Evolutionary conservation across 30 jellyfish, hydroid and myxozoan genomes (phyloP).

Genomic region (Aurelia aurita): DNA sequence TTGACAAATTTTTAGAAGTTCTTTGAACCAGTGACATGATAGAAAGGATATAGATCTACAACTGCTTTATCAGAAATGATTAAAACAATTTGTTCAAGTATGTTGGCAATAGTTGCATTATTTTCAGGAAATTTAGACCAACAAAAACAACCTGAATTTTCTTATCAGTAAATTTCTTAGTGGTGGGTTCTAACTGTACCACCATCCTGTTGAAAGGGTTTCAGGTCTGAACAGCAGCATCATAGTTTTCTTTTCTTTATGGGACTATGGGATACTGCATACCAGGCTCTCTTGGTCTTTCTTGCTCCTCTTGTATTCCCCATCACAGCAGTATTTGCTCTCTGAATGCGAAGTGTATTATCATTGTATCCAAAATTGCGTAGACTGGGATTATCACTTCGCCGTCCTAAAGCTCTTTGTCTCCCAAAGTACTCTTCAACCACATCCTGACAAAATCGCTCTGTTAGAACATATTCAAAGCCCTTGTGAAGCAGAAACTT

Average conservation of each 20-base stretch:
- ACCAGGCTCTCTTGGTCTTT: not conserved
- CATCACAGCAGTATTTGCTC: slow-evolving; percentile 1
- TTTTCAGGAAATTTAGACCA: not conserved
- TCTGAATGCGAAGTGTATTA: slow-evolving; percentile 35
- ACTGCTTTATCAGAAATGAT: not conserved
- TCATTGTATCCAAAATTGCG: slow-evolving; percentile 48
- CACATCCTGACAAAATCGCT: slow-evolving; percentile 42
- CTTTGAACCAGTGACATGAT: no score
- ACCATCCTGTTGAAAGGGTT: slow-evolving; percentile 8
- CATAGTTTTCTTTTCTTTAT: slow-evolving; percentile 7
- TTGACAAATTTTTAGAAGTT: no score
- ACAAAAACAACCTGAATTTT: not conserved
- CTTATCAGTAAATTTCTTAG: not conserved
- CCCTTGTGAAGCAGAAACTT: slow-evolving; percentile 31
- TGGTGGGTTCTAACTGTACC: not conserved
- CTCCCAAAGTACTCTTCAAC: slow-evolving; percentile 46
- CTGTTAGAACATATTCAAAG: slow-evolving; percentile 33
- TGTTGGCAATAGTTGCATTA: no score
- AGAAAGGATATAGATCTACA: no score
- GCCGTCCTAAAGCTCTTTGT: slow-evolving; percentile 43
- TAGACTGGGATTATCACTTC: slow-evolving; percentile 37
- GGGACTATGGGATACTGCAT: slow-evolving; percentile 3
- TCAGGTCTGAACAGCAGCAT: slow-evolving; percentile 8
- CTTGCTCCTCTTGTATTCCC: slow-evolving; percentile 44
- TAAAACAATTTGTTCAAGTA: no score